Conservation (phyloP, 2,113 vertebrate genomes). For the Aix galericulata region DNA sequence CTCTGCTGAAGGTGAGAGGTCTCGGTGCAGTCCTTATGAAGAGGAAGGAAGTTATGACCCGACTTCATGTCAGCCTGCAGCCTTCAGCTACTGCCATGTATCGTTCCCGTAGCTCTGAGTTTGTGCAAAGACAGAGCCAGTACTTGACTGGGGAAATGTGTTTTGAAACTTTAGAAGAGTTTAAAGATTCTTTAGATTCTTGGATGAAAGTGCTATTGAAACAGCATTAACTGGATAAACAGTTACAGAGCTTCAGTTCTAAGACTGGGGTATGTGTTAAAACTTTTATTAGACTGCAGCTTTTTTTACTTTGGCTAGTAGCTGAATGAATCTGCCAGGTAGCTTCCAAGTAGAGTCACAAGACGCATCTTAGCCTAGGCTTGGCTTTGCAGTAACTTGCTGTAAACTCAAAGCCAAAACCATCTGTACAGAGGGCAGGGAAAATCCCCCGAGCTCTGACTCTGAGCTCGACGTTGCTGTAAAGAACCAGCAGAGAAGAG, state of each 20-base stretch:
- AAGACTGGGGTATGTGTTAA: too few relatives aligned
- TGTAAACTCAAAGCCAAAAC: background rate
- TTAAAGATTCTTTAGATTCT: background rate
- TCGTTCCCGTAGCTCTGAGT: background rate
- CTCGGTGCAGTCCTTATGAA: background rate
- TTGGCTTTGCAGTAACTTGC: background rate
- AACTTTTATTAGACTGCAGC: background rate
- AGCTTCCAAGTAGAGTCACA: background rate
- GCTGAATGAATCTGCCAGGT: background rate
- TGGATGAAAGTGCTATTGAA: background rate
- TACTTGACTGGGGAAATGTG: background rate
- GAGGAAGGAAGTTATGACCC: background rate
- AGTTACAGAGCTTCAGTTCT: background rate
- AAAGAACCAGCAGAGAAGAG: background rate
- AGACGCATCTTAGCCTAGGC: background rate
- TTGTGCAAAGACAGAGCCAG: background rate
- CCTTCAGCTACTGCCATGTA: fast-evolving
- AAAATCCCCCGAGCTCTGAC: background rate
- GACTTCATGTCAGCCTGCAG: background rate
- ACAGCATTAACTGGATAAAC: background rate
- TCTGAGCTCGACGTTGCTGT: background rate
- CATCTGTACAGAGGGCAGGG: background rate
- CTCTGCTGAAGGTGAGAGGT: background rate
- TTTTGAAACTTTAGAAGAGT: background rate
- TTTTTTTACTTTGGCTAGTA: background rate